These are phyloP conservation scores for Dinothrombium tinctorium DNA, from an alignment of 1,140 invertebrate species.

Conservation along the genomic window DNA sequence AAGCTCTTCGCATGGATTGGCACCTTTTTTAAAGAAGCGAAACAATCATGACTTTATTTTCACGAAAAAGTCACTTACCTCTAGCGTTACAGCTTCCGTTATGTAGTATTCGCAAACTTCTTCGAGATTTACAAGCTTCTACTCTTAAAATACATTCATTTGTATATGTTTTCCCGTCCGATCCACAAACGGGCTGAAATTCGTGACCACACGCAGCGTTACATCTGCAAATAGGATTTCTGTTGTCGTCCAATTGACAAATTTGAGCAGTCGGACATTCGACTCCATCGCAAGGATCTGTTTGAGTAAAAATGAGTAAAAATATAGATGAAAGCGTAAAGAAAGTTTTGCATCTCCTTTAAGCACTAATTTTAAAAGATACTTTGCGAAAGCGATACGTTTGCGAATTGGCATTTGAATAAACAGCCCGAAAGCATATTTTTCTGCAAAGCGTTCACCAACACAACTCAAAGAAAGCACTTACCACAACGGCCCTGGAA, in stretches of 20 bases:
- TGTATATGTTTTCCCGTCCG: constrained; percentile 38
- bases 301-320: constrained; percentile 1
- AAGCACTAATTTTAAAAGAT: too few relatives aligned
- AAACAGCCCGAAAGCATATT: too few relatives aligned
- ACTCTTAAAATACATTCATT: constrained; percentile 38
- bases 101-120: constrained; percentile 31
- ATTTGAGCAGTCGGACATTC: constrained; percentile 44
- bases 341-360: background rate
- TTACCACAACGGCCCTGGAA: constrained; percentile 71
- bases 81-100: background rate
- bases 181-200: constrained; percentile 40
- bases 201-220: constrained; percentile 50
- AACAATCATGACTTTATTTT: background rate
- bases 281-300: constrained; percentile 55
- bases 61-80: background rate
- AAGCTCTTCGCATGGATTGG: constrained; percentile 24
- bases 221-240: constrained; percentile 51
- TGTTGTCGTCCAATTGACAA: constrained; percentile 40
- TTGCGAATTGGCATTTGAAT: too few relatives aligned
- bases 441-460: too few relatives aligned
- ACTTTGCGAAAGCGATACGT: too few relatives aligned
- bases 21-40: background rate
- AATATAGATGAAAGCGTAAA: background rate
- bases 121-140: constrained; percentile 41
- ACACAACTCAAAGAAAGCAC: constrained; percentile 19